Percentiles rank a stretch among this genome's conserved stretches.
Evolutionary conservation across 2,797 vertebrate species (phyloP).

Genomic region (Ammospiza maritima): DNA sequence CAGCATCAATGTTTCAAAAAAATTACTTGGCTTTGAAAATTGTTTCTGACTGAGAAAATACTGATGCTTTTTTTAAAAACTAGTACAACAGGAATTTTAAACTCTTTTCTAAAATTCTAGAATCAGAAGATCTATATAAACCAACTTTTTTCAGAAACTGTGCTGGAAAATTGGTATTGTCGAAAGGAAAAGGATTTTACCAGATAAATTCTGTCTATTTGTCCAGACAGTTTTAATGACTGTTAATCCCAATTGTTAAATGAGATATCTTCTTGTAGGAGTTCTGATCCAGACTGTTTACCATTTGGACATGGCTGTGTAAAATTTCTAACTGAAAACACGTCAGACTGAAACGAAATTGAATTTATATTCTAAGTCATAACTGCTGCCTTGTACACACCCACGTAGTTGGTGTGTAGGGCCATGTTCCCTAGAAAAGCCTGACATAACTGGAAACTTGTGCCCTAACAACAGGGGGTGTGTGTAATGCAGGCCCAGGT

Average conservation of each 20-base stretch:
- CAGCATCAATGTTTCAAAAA: background rate
- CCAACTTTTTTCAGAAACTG: background rate
- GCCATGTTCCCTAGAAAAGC: background rate
- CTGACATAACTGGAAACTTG: background rate
- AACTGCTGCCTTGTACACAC: background rate
- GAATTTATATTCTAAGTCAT: background rate
- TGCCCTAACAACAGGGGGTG: background rate
- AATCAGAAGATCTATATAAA: background rate
- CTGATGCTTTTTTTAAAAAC: background rate
- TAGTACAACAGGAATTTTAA: background rate
- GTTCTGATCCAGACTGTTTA: background rate
- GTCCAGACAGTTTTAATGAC: background rate
- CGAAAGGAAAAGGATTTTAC: background rate
- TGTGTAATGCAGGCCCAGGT: background rate
- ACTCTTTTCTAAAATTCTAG: background rate
- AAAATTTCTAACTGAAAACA: background rate
- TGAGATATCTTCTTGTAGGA: background rate
- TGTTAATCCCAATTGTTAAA: background rate
- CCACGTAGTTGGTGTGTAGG: fast-evolving
- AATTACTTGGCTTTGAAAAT: background rate
- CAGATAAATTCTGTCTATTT: background rate
- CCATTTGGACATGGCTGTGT: background rate
- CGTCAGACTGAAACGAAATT: background rate
- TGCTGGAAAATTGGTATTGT: background rate
- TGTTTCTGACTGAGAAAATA: background rate